phyloP scores from a whole-genome alignment of 2,113 vertebrate genomes.

The Dicrurus megarhynchus region DNA sequence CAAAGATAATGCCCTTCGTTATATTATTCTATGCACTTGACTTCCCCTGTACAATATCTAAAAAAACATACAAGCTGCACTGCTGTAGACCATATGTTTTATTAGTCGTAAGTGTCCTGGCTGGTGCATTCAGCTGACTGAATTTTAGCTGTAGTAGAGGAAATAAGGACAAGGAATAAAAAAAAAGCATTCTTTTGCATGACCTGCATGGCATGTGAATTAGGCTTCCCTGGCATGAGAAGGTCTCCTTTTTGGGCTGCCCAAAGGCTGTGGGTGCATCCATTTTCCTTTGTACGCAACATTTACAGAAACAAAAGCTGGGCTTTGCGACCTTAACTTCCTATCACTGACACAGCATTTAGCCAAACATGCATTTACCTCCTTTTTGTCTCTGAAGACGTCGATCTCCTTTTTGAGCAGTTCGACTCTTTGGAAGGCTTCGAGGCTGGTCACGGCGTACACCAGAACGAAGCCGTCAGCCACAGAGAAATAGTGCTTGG shows the following conservation, averaged over 20 bases:
- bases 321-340: not conserved
- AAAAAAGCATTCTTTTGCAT: not conserved
- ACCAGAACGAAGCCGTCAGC: constrained; percentile 90
- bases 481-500: constrained; percentile 89
- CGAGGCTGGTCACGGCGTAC: constrained; percentile 88
- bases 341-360: not conserved
- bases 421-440: constrained; percentile 89
- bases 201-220: not conserved
- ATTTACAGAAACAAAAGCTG: not conserved
- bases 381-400: constrained; percentile 91
- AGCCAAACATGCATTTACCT: constrained; percentile 68
- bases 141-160: not conserved
- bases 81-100: constrained; percentile 43
- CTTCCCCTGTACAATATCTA: constrained; percentile 10
- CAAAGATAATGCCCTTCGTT: constrained; percentile 35
- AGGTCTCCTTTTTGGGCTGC: not conserved
- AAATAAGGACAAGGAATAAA: not conserved
- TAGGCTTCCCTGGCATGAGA: not conserved
- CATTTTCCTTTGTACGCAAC: not conserved
- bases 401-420: constrained; percentile 92
- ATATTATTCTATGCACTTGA: constrained; percentile 37
- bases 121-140: not conserved
- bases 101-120: constrained; percentile 5
- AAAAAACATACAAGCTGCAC: not conserved
- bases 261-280: not conserved